Evolutionary conservation across 2,113 vertebrate genomes (phyloP), one percentile per base, ranked within the genome.

Genomic region (Hoplias malabaricus): DNA sequence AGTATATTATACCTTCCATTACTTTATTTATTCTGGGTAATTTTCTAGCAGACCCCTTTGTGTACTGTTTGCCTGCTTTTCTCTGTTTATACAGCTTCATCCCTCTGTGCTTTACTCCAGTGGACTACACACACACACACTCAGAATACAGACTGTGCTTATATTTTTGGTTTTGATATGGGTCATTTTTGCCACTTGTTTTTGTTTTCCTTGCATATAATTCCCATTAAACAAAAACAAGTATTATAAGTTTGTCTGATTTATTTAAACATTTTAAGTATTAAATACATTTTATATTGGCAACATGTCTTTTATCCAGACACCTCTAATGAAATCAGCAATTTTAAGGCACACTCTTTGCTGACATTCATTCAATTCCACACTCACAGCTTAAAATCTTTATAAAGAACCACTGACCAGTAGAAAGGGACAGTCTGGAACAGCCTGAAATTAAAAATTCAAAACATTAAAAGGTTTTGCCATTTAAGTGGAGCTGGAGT

Each of bases 141-240:
- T 19, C 43, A 48, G 2, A 48, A 5, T 38, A 5, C 36, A 38
- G 36, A 9, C 36, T 38, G 0, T 4, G 40, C 10, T n/a, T 19
- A 46, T 46, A 5, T 5, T 23, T 91, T 90, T 88, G 87, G 78
- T 90, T 88, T 90, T 87, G 84, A 90, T 87, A 82, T 88, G 86
- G 84, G 85, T 87, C 86, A 78, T 83, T 84, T 82, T 87, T 83
- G 75, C 86, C 80, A 86, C 79, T 88, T 88, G 84, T 86, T 91
- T 90, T 86, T 87, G 80, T 91, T 86, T 86, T 86, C 88, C 86
- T 74, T 90, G 86, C 82, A 34, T 90, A 90, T 92, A 88, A 88
- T 91, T 90, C 72, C 80, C 85, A 93, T 90, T 92, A 93, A 92
- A 90, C 88, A 80, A 89, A 90, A 86, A 84, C 75, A 78, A 85